phyloP scores from a whole-genome alignment of 2,888 invertebrate genomes.

The Elmis aenea region DNA sequence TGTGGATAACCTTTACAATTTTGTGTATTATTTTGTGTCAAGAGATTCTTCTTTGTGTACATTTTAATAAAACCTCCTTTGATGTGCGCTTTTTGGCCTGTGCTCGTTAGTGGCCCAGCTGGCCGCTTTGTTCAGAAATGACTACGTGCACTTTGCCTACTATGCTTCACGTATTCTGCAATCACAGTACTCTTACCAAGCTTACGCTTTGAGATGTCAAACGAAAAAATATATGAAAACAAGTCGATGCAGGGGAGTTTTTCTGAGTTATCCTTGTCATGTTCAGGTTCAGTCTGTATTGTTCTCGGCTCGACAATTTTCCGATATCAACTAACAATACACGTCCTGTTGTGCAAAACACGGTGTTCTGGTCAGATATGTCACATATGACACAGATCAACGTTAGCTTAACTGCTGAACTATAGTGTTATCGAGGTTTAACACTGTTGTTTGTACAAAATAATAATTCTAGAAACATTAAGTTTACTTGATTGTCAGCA shows the following conservation, averaged over 20 bases:
- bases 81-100: constrained; percentile 38
- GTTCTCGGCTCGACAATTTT: constrained; percentile 14
- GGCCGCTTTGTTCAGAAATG: constrained; percentile 39
- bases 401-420: too few species aligned
- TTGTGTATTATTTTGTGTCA: constrained; percentile 19
- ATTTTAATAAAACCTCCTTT: constrained; percentile 42
- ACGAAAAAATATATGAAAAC: constrained; percentile 11
- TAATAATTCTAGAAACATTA: too few species aligned
- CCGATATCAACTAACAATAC: constrained; percentile 14
- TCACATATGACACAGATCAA: constrained; percentile 10
- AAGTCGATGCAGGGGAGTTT: constrained; percentile 11
- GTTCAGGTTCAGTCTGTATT: constrained; percentile 15
- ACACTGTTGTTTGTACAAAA: too few species aligned
- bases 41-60: constrained; percentile 37
- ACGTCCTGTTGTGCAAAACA: constrained; percentile 16
- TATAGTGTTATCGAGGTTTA: too few species aligned
- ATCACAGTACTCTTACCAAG: constrained; percentile 29
- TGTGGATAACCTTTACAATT: constrained; percentile 16
- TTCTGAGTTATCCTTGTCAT: constrained; percentile 16
- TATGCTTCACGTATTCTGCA: constrained; percentile 38
- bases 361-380: constrained; percentile 13
- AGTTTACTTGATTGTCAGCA: too few species aligned
- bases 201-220: constrained; percentile 8
- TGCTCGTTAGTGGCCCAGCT: constrained; percentile 42
- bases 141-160: constrained; percentile 41